Evolutionary conservation across 1,140 invertebrate species (phyloP).

Genomic region (Drosophila parvula): DNA sequence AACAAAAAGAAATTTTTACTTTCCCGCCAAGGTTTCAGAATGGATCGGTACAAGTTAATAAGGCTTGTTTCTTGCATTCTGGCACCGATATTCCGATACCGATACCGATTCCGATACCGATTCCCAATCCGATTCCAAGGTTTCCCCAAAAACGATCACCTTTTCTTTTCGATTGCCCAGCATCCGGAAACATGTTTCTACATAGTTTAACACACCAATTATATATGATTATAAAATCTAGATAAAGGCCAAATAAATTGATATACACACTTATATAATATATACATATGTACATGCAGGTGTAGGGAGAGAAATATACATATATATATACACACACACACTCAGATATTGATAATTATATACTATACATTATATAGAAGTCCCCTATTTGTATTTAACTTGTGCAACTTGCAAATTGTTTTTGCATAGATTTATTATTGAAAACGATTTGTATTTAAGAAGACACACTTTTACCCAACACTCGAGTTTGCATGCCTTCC

Average conservation of each 20-base stretch:
- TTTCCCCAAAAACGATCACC: slow-evolving; percentile 3
- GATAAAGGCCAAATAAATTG: slow-evolving; percentile 27
- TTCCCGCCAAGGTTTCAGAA: slow-evolving; percentile 34
- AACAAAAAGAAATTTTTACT: slow-evolving; percentile 5
- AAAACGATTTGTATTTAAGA: slow-evolving; percentile 25
- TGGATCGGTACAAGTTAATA: slow-evolving; percentile 15
- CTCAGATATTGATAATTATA: slow-evolving; percentile 16
- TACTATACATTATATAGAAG: slow-evolving; percentile 23
- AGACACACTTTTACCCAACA: slow-evolving; percentile 5
- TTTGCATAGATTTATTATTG: slow-evolving; percentile 46
- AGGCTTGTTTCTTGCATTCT: not conserved
- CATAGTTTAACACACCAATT: slow-evolving; percentile 28
- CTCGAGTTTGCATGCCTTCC: slow-evolving; percentile 60
- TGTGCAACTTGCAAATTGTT: slow-evolving; percentile 49
- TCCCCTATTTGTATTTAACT: slow-evolving; percentile 39
- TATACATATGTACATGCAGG: too few relatives aligned
- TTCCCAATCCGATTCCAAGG: slow-evolving; percentile 13
- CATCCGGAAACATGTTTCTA: slow-evolving; percentile 23
- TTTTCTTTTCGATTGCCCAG: slow-evolving; percentile 23
- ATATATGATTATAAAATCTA: slow-evolving; percentile 15
- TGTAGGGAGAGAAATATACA: slow-evolving; percentile 25
- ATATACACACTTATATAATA: slow-evolving; percentile 15
- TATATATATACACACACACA: slow-evolving; percentile 6
- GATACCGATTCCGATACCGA: not conserved
- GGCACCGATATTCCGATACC: not conserved